Evolutionary conservation across 2,113 vertebrate species (phyloP).

Genomic region (Brachyistius frenatus): DNA sequence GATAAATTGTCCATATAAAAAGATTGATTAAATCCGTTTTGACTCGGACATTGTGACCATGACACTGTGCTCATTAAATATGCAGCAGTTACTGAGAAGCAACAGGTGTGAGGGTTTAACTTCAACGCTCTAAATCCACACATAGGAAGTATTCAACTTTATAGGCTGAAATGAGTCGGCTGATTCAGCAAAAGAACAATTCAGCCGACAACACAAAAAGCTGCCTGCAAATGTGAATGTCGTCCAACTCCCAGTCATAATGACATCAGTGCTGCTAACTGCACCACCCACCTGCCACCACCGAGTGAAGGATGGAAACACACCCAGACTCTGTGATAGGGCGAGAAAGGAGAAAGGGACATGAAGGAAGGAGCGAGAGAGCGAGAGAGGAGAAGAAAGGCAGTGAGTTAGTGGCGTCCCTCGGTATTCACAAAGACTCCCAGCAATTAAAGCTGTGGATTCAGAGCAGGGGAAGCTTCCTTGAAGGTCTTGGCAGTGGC

Average conservation of each 20-base stretch:
- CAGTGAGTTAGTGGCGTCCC: slow-evolving; percentile 52
- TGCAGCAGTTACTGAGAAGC: neutral
- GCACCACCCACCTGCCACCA: slow-evolving; percentile 52
- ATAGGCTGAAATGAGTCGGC: slow-evolving; percentile 21
- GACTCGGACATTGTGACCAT: no score
- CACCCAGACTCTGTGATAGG: slow-evolving; percentile 50
- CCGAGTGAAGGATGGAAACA: slow-evolving; percentile 58
- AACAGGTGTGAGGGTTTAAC: no score
- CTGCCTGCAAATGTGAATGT: slow-evolving; percentile 51
- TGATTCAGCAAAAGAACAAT: slow-evolving; percentile 39
- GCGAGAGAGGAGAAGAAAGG: slow-evolving; percentile 52
- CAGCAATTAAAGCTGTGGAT: slow-evolving; percentile 65
- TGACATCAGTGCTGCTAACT: slow-evolving; percentile 36
- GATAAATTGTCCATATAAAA: no score
- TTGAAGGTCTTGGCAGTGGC: slow-evolving; percentile 67
- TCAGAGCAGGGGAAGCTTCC: slow-evolving; percentile 60
- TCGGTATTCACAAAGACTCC: slow-evolving; percentile 63
- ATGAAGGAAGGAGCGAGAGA: slow-evolving; percentile 35
- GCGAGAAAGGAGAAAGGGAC: slow-evolving; percentile 34
- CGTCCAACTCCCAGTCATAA: slow-evolving; percentile 43
- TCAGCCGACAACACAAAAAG: slow-evolving; percentile 22
- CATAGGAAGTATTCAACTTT: slow-evolving; percentile 3
- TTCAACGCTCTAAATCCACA: slow-evolving; percentile 8
- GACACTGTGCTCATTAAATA: no score
- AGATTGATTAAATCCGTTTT: no score